Percentiles rank a stretch among this genome's conserved stretches.
Evolutionary conservation across 2,797 vertebrate genomes (phyloP).

Genomic region (Coregonus sp.): DNA sequence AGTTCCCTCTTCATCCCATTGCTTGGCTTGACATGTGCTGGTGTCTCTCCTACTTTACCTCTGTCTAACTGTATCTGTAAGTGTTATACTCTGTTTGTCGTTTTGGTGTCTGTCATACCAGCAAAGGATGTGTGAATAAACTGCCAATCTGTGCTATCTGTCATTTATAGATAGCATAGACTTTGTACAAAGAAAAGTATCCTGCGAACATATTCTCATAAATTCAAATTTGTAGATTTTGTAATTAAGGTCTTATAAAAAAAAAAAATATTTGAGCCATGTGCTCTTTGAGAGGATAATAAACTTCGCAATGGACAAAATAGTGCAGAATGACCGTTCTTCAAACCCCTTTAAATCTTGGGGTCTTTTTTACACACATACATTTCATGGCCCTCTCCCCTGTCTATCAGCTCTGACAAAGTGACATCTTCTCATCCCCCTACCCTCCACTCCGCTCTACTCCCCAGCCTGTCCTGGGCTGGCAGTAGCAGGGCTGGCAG

Average conservation of each 20-base stretch:
- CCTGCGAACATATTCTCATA: neutral
- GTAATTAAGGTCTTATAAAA: no score
- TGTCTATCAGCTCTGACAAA: slow-evolving; percentile 69
- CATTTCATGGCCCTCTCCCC: slow-evolving; percentile 47
- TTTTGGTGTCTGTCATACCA: slow-evolving; percentile 47
- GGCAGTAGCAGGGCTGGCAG: slow-evolving; percentile 6
- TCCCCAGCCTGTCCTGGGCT: slow-evolving; percentile 35
- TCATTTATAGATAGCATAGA: neutral
- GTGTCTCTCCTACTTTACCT: neutral
- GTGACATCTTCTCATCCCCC: slow-evolving; percentile 58
- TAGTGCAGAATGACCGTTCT: no score
- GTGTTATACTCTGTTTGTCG: neutral
- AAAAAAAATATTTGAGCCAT: no score
- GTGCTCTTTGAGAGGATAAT: no score
- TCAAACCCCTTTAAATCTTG: no score
- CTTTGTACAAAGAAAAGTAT: neutral
- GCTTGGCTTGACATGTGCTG: slow-evolving; percentile 42
- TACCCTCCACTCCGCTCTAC: neutral
- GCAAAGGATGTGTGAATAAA: slow-evolving; percentile 68
- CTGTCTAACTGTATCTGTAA: neutral
- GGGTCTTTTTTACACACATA: no score
- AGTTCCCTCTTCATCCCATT: slow-evolving; percentile 53
- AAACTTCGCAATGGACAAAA: no score
- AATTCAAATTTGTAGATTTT: neutral
- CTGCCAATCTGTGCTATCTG: slow-evolving; percentile 35